Evolutionary conservation across 2,888 invertebrate genomes (phyloP).

Genomic region (Sialis lutaria): DNA sequence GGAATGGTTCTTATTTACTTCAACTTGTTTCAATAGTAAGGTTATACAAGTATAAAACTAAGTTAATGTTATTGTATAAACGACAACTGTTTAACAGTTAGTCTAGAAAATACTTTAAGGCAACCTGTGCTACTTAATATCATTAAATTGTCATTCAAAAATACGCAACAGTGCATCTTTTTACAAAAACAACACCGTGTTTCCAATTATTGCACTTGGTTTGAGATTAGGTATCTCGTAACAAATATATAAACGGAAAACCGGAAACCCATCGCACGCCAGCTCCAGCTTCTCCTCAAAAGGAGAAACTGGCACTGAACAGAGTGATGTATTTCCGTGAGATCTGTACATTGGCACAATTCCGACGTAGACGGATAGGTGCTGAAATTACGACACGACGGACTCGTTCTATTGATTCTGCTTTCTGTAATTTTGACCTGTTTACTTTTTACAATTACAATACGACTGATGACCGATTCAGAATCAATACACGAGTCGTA

Average conservation of each 20-base stretch:
- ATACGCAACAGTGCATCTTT: background rate
- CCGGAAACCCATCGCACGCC: too few relatives aligned
- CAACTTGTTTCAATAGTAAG: background rate
- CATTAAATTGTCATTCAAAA: background rate
- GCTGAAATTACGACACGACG: too few relatives aligned
- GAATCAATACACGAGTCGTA: background rate
- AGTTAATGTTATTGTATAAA: background rate
- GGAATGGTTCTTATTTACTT: background rate
- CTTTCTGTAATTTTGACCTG: too few relatives aligned
- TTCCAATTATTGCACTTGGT: background rate
- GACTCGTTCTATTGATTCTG: too few relatives aligned
- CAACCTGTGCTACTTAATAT: slow-evolving; percentile 6
- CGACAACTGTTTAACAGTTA: background rate
- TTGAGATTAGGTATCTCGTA: background rate
- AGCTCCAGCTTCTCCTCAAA: too few relatives aligned
- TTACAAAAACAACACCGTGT: background rate
- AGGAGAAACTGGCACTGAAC: too few relatives aligned
- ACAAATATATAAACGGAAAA: too few relatives aligned
- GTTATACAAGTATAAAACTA: background rate
- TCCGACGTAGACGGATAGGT: too few relatives aligned
- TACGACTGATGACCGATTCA: too few relatives aligned
- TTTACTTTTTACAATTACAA: too few relatives aligned
- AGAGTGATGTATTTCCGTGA: too few relatives aligned
- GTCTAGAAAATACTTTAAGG: slow-evolving; percentile 3
- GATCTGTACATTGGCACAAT: too few relatives aligned